A percentile compares a stretch with the other conserved stretches of the same genome.
Conservation (phyloP, 2,888 invertebrate genomes). For the Peribatodes rhomboidaria region DNA sequence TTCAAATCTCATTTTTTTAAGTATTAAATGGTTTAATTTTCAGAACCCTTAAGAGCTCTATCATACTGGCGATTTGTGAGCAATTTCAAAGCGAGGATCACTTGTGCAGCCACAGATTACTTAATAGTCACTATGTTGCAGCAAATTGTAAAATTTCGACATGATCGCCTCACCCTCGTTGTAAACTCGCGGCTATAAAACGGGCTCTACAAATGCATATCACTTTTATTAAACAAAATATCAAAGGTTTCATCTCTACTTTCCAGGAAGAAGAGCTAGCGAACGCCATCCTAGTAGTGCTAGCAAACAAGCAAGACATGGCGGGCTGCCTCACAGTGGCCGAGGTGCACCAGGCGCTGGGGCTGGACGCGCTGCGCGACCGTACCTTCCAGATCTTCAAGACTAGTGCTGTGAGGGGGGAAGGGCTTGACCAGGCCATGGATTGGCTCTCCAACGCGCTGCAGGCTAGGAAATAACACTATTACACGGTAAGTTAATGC, state of each 20-base stretch:
- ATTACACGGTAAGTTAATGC: conserved; percentile 18
- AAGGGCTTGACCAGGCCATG: conserved; percentile 99
- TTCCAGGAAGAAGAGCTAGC: conserved; percentile 98
- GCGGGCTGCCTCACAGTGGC: conserved; percentile 98
- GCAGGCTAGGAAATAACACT: conserved; percentile 93
- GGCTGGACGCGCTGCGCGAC: conserved; percentile 97
- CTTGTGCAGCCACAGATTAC: no score
- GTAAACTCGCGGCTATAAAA: no score
- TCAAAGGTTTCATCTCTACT: neutral
- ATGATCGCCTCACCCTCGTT: no score
- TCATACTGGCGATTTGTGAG: no score
- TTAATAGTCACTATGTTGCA: no score
- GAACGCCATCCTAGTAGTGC: conserved; percentile 97
- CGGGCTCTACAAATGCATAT: no score
- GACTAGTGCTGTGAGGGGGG: conserved; percentile 99
- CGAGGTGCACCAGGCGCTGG: conserved; percentile 98
- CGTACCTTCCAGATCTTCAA: conserved; percentile 99
- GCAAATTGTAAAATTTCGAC: no score
- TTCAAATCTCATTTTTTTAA: no score
- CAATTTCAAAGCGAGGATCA: no score
- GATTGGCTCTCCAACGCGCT: conserved; percentile 98
- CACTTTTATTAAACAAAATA: neutral
- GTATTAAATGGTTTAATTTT: no score
- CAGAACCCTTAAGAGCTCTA: no score
- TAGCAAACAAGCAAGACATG: conserved; percentile 99